These are phyloP conservation scores for Trachelus stipa DNA, from an alignment of 2,888 invertebrate genomes.

Conservation along the genomic window DNA sequence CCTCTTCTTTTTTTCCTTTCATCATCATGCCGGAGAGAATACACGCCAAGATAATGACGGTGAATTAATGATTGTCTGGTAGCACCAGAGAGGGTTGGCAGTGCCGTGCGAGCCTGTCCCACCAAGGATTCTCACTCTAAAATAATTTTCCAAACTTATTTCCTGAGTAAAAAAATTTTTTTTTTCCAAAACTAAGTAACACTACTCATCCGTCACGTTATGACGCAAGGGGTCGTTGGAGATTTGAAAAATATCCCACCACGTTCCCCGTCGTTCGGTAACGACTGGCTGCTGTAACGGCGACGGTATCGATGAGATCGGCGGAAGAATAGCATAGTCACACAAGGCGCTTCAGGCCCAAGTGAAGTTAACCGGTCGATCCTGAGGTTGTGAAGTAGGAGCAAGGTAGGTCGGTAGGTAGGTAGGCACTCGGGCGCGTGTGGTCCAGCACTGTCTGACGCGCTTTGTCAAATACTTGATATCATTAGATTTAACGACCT, in stretches of 20 bases:
- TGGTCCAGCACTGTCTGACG: slow-evolving; percentile 43
- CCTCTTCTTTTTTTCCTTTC: not conserved
- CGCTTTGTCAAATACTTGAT: slow-evolving; percentile 59
- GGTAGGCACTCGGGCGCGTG: slow-evolving; percentile 37
- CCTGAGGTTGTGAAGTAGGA: slow-evolving; percentile 31
- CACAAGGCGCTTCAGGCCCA: slow-evolving; percentile 10
- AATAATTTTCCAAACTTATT: not conserved
- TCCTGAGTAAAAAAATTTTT: not conserved
- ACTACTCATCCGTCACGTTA: not conserved
- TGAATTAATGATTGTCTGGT: not conserved
- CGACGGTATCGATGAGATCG: not conserved
- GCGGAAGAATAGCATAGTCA: not conserved
- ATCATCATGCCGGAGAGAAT: not conserved
- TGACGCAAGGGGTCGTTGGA: not conserved
- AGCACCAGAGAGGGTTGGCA: not conserved
- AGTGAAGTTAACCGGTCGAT: slow-evolving; percentile 19
- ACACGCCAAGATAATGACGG: not conserved
- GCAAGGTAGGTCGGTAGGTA: slow-evolving; percentile 24
- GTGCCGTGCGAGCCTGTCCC: not conserved
- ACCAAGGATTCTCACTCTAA: not conserved
- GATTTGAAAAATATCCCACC: not conserved
- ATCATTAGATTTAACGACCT: slow-evolving; percentile 64
- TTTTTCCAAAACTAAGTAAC: not conserved
- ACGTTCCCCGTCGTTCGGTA: not conserved
- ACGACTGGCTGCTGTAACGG: not conserved